Evolutionary conservation across 53 echinoderm and acorn worm species (phyloP).

Genomic region (Actinopyga echinites): DNA sequence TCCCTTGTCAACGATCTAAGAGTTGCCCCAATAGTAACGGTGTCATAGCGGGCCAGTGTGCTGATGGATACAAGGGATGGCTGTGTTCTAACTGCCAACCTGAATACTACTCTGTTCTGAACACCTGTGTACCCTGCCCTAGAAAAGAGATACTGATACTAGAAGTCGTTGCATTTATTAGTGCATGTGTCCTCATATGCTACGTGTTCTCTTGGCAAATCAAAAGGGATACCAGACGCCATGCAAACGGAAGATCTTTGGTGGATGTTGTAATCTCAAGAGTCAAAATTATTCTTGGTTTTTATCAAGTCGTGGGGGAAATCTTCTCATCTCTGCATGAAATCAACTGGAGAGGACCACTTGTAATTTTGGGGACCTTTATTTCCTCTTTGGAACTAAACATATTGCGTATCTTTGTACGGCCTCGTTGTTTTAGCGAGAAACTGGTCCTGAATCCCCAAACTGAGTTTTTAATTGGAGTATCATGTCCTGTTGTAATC

Average conservation of each 20-base stretch:
- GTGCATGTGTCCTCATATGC: background rate
- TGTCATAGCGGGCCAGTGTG: background rate
- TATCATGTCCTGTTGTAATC: background rate
- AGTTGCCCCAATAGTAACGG: background rate
- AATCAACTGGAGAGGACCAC: background rate
- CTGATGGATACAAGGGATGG: constrained; percentile 8
- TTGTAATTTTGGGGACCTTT: background rate
- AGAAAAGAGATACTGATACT: background rate
- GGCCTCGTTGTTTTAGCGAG: background rate
- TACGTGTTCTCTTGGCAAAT: background rate
- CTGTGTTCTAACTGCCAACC: background rate
- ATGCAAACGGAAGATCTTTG: background rate
- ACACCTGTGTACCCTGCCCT: background rate
- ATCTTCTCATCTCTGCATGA: too few relatives aligned
- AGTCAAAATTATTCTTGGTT: too few relatives aligned
- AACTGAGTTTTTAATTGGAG: background rate
- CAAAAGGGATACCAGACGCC: too few relatives aligned
- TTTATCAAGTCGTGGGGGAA: constrained; percentile 34
- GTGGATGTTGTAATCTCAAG: constrained; percentile 7
- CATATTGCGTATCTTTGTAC: background rate
- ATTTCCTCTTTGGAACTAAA: background rate
- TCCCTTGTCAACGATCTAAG: background rate
- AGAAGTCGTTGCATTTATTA: background rate
- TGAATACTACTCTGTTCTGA: constrained; percentile 2
- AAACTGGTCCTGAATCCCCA: background rate